These are phyloP conservation scores for Limnephilus lunatus DNA, from an alignment of 2,888 invertebrate genomes.

Conservation along the genomic window DNA sequence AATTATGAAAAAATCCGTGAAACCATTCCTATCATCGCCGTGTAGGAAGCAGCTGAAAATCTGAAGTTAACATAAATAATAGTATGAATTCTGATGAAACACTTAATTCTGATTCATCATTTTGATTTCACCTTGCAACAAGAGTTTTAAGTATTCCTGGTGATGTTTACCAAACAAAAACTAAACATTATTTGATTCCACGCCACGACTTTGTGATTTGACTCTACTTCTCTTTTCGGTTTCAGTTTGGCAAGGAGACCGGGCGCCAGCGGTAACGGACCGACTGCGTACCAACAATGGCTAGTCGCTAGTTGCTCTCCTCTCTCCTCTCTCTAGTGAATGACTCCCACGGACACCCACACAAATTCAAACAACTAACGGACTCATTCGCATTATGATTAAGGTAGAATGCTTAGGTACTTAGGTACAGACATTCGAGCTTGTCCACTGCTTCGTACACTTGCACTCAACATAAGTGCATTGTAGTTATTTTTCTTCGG, in stretches of 20 bases:
- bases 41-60: neutral
- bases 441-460: neutral
- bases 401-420: neutral
- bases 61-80: neutral
- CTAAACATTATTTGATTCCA: neutral
- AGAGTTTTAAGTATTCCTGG: neutral
- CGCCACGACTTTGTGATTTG: neutral
- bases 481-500: neutral
- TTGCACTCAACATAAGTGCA: neutral
- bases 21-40: too few relatives aligned
- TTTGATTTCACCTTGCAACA: neutral
- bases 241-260: slow-evolving; percentile 57
- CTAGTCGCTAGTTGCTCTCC: neutral
- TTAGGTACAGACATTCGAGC: neutral
- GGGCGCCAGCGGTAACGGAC: slow-evolving; percentile 51
- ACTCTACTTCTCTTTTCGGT: neutral
- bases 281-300: neutral
- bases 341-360: slow-evolving; percentile 56
- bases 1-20: too few relatives aligned
- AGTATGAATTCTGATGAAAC: neutral
- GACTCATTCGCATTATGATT: neutral
- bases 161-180: neutral
- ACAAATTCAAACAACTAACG: neutral
- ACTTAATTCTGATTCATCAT: neutral
- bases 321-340: slow-evolving; percentile 51